A percentile compares a stretch with the other conserved stretches of the same genome.
Conservation (phyloP, 2,888 invertebrate species). For the Pemphredon lugubris region DNA sequence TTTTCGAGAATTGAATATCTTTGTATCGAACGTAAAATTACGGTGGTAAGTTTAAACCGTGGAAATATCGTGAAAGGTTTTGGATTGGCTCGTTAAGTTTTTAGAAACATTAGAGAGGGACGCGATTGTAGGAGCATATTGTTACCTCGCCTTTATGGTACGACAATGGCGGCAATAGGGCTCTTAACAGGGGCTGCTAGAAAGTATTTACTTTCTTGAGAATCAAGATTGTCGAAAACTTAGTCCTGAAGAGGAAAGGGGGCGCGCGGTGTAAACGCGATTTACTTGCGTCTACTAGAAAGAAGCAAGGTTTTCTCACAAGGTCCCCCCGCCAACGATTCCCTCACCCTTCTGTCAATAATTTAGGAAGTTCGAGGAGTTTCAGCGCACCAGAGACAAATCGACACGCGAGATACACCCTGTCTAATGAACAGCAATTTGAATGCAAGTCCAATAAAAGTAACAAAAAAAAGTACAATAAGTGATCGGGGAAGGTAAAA, state of each 20-base stretch:
- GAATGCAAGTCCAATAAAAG: not conserved
- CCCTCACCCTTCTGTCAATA: conserved; percentile 17
- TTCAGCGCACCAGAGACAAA: conserved; percentile 3
- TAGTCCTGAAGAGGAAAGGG: not conserved
- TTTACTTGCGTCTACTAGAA: not conserved
- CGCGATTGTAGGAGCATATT: too few relatives aligned
- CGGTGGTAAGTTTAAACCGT: too few relatives aligned
- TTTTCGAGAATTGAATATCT: too few relatives aligned
- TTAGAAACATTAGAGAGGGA: too few relatives aligned
- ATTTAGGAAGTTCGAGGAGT: conserved; percentile 10
- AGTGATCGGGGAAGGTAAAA: too few relatives aligned
- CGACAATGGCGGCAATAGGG: too few relatives aligned
- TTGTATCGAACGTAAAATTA: too few relatives aligned
- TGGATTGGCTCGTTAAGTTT: too few relatives aligned
- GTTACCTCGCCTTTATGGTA: too few relatives aligned
- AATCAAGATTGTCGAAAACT: not conserved
- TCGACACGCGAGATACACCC: conserved; percentile 13
- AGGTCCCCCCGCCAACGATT: not conserved
- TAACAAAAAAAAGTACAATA: not conserved
- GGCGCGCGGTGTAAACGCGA: not conserved
- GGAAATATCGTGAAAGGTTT: too few relatives aligned
- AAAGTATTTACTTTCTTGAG: too few relatives aligned
- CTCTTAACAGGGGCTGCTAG: too few relatives aligned
- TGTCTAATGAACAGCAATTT: not conserved
- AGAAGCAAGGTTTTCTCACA: not conserved